Conservation (phyloP, 2,113 vertebrate genomes). For the Notiomystis cincta region DNA sequence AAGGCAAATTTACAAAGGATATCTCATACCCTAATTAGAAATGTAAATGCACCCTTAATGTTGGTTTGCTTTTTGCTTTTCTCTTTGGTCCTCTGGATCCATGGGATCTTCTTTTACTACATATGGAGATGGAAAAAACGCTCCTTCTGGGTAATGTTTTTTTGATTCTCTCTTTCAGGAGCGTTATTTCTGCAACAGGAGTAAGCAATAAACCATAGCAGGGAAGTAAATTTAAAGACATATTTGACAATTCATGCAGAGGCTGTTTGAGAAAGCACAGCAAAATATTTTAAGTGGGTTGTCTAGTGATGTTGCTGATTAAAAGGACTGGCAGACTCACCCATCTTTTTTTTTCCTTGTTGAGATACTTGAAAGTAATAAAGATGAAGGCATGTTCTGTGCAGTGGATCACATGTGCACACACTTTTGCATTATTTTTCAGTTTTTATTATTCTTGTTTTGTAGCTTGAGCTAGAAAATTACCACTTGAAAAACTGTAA, state of each 20-base stretch:
- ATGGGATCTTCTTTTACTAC: neutral
- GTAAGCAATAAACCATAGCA: neutral
- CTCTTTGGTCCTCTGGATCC: neutral
- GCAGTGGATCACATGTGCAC: neutral
- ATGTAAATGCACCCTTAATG: neutral
- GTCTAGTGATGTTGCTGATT: neutral
- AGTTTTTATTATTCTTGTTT: constrained; percentile 24
- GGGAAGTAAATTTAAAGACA: neutral
- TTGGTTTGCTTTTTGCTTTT: neutral
- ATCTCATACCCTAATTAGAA: neutral
- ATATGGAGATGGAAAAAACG: neutral
- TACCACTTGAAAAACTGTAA: constrained; percentile 85
- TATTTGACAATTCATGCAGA: neutral
- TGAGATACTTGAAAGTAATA: neutral
- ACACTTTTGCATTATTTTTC: neutral
- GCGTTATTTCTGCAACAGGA: neutral
- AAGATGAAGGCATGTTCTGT: neutral
- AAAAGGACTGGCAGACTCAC: neutral
- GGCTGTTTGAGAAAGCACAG: neutral
- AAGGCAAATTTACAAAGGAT: neutral
- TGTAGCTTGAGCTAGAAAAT: constrained; percentile 91
- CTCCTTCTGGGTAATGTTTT: neutral
- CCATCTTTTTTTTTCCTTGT: neutral
- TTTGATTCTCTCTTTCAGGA: neutral
- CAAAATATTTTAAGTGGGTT: neutral